Conservation (phyloP, 2,888 invertebrate species). For the Petrophora chlorosata region DNA sequence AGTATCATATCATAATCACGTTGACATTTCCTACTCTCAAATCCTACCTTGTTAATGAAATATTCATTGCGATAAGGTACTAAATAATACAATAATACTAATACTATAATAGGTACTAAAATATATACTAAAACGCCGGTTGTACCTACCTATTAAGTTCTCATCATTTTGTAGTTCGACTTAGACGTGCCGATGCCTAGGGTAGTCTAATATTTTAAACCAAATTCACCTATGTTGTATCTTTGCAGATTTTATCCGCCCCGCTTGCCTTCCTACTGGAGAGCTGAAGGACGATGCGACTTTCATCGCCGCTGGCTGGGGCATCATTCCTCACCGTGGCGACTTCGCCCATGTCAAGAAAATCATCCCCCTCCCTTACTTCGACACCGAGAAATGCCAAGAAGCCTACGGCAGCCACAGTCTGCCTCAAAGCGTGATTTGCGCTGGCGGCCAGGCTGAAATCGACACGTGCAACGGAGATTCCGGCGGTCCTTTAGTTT, state of each 20-base stretch:
- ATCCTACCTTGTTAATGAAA: no score
- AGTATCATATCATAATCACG: no score
- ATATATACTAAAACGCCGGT: no score
- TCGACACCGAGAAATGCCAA: conserved; percentile 42
- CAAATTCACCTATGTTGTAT: no score
- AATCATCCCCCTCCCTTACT: conserved; percentile 50
- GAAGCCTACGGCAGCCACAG: conserved; percentile 36
- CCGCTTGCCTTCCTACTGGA: conserved; percentile 55
- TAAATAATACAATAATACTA: no score
- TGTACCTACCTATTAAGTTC: no score
- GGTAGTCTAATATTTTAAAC: no score
- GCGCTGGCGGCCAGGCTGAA: conserved; percentile 57
- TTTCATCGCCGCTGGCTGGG: conserved; percentile 59
- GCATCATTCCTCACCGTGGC: conserved; percentile 41
- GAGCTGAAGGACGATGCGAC: conserved; percentile 26
- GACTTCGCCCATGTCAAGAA: conserved; percentile 54
- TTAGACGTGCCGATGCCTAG: no score
- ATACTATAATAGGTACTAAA: no score
- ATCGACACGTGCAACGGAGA: conserved; percentile 63
- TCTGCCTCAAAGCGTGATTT: conserved; percentile 50
- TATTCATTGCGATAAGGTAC: no score
- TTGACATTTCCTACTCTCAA: no score
- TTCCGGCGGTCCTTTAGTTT: conserved; percentile 61
- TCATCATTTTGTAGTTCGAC: no score
- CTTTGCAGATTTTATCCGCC: conserved; percentile 63